Evolutionary conservation across 1,140 invertebrate genomes (phyloP).

Genomic region (Paraescarpia echinospica): DNA sequence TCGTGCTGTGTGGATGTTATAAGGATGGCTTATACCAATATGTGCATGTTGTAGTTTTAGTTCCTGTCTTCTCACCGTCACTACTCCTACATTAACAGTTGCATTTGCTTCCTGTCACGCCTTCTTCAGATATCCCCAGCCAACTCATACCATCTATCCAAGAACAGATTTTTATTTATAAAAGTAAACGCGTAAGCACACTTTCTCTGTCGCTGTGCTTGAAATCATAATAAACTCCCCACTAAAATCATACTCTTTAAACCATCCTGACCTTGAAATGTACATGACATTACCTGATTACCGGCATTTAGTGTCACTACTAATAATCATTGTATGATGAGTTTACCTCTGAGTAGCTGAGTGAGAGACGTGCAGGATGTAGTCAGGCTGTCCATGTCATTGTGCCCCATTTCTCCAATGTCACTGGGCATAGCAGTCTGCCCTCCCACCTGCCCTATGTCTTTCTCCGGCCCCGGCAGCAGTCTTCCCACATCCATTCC

Average conservation of each 20-base stretch:
- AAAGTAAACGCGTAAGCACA: too few relatives aligned
- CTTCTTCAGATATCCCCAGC: too few relatives aligned
- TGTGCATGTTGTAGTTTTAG: too few relatives aligned
- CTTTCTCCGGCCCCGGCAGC: background rate
- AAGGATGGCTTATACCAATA: too few relatives aligned
- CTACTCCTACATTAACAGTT: too few relatives aligned
- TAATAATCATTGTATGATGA: background rate
- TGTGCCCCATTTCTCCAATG: background rate
- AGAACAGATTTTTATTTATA: too few relatives aligned
- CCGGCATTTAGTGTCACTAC: background rate
- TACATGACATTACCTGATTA: background rate
- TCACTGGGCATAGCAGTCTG: background rate
- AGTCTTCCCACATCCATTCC: background rate
- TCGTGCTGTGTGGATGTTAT: too few relatives aligned
- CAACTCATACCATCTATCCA: too few relatives aligned
- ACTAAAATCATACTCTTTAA: background rate
- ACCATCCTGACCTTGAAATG: background rate
- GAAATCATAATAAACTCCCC: too few relatives aligned
- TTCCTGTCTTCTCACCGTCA: too few relatives aligned
- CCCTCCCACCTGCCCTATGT: background rate
- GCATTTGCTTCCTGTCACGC: too few relatives aligned
- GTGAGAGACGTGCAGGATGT: background rate
- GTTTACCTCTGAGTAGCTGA: background rate
- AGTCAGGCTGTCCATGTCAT: background rate
- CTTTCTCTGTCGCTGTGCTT: too few relatives aligned